These are phyloP conservation scores for Apteryx owenii DNA, from an alignment of 2,113 vertebrate species.

Conservation along the genomic window DNA sequence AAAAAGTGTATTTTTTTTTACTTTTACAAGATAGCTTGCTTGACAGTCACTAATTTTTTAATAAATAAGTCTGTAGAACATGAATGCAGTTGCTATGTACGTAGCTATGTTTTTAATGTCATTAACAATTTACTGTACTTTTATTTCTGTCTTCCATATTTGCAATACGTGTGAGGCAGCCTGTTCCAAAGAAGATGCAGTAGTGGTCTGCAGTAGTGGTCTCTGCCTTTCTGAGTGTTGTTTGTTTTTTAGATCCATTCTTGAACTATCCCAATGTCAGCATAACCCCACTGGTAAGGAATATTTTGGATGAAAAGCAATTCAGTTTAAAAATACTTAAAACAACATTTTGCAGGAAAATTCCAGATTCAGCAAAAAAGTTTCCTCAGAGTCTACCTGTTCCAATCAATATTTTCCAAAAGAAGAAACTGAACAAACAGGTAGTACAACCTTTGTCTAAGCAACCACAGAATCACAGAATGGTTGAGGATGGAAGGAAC, in stretches of 20 bases:
- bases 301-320: not conserved
- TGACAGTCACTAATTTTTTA: not conserved
- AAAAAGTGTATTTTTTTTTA: not conserved
- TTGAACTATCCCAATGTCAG: not conserved
- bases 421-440: not conserved
- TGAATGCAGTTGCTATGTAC: not conserved
- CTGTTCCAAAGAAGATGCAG: not conserved
- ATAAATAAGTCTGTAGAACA: not conserved
- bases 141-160: not conserved
- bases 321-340: not conserved
- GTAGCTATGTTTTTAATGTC: not conserved
- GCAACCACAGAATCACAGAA: not conserved
- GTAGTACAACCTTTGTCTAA: not conserved
- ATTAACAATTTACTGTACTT: not conserved
- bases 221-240: not conserved
- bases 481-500: too few species aligned
- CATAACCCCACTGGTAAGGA: not conserved
- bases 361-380: not conserved
- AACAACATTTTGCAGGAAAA: not conserved
- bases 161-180: not conserved
- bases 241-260: not conserved
- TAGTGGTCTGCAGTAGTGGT: not conserved
- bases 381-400: not conserved
- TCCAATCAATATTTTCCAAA: not conserved
- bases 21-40: not conserved